A percentile compares a stretch with the other conserved stretches of the same genome.
Conservation (phyloP, 2,113 vertebrate species). For the Catharus fuscescens region DNA sequence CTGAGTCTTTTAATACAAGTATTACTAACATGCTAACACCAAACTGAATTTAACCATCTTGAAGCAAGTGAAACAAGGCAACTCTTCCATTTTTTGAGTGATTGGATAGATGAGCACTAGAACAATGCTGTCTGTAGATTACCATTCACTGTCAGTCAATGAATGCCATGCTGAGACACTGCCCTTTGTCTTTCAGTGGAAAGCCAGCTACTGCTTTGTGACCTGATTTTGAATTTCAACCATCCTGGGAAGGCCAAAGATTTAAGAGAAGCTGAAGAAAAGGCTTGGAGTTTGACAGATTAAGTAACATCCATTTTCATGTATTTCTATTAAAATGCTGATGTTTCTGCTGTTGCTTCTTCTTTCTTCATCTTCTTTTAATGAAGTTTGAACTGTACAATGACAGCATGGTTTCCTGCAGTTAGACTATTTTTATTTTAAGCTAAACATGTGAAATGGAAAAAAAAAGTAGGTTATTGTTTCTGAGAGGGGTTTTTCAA, state of each 20-base stretch:
- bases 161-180: not conserved
- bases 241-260: constrained; percentile 66
- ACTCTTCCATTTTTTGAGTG: not conserved
- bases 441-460: not conserved
- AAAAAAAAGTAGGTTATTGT: not conserved
- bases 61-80: not conserved
- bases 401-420: not conserved
- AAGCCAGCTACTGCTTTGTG: constrained; percentile 84
- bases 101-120: not conserved
- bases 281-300: constrained; percentile 2
- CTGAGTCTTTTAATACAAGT: not conserved
- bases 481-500: not conserved
- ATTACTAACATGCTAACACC: not conserved
- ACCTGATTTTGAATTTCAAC: constrained; percentile 83
- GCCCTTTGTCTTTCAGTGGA: constrained; percentile 74
- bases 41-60: not conserved
- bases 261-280: constrained; percentile 63
- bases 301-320: not conserved
- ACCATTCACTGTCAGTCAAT: not conserved
- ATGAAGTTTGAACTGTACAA: not conserved
- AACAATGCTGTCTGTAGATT: not conserved
- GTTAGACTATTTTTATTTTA: not conserved
- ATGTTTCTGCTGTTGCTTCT: not conserved
- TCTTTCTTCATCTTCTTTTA: not conserved
- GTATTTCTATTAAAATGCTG: not conserved